phyloP scores from a whole-genome alignment of 2,888 invertebrate species.

The Stenodera caucasica region DNA sequence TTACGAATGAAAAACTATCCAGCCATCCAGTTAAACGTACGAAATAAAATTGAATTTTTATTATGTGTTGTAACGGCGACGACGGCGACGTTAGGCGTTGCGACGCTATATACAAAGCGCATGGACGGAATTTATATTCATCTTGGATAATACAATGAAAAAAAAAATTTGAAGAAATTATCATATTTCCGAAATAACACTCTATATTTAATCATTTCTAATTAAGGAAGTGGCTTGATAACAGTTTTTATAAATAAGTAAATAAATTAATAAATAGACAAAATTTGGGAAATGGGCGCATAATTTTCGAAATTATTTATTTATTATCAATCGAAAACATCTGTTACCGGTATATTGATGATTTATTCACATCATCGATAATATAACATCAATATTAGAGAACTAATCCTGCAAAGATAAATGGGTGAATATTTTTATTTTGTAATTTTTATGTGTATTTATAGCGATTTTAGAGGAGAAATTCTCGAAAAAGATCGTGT shows the following conservation, averaged over 20 bases:
- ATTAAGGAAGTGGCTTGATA: neutral
- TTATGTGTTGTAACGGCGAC: constrained; percentile 31
- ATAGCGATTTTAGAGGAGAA: too few relatives aligned
- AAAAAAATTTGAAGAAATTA: too few relatives aligned
- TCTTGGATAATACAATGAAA: neutral
- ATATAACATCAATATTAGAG: neutral
- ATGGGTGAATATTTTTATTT: neutral
- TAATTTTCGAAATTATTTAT: neutral
- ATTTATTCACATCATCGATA: neutral
- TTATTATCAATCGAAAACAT: neutral
- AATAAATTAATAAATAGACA: neutral
- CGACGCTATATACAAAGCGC: constrained; percentile 34
- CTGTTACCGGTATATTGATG: too few relatives aligned
- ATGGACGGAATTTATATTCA: constrained; percentile 16
- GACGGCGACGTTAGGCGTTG: constrained; percentile 38
- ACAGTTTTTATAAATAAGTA: neutral
- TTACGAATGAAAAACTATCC: constrained; percentile 45
- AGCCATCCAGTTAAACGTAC: constrained; percentile 58
- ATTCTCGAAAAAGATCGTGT: neutral
- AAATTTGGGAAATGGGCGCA: neutral
- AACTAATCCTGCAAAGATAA: neutral
- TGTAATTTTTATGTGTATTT: neutral
- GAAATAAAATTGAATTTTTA: constrained; percentile 24
- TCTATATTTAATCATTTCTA: neutral
- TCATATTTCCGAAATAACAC: too few relatives aligned